Percentiles rank a stretch among this genome's conserved stretches.
phyloP scores from a whole-genome alignment of 1,140 invertebrate species.

The Drosophila melanogaster region Release_6_plus_ISO1_MT NT_033777.3:27593501-27594000 shows the following conservation, averaged over 20 bases:
- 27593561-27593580: conserved; percentile 76
- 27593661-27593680: conserved; percentile 44
- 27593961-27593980: conserved; percentile 26
- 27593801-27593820: conserved; percentile 1
- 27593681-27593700: conserved; percentile 69
- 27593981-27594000: conserved; percentile 33
- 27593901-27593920: conserved; percentile 71
- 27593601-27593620: conserved; percentile 25
- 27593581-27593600: conserved; percentile 11
- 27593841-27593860: conserved; percentile 25
- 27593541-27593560: conserved; percentile 70
- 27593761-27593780: conserved; percentile 60
- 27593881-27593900: conserved; percentile 49
- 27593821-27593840: conserved; percentile 56
- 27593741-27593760: conserved; percentile 52
- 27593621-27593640: conserved; percentile 24
- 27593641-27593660: conserved; percentile 51
- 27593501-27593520: conserved; percentile 74
- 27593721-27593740: conserved; percentile 69
- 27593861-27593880: conserved; percentile 21
- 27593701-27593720: conserved; percentile 68
- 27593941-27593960: conserved; percentile 76
- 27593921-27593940: conserved; percentile 36
- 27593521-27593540: conserved; percentile 74
- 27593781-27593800: conserved; percentile 37